Evolutionary conservation across 2,797 vertebrate genomes (phyloP).

Genomic region (Enteromius anoplus): DNA sequence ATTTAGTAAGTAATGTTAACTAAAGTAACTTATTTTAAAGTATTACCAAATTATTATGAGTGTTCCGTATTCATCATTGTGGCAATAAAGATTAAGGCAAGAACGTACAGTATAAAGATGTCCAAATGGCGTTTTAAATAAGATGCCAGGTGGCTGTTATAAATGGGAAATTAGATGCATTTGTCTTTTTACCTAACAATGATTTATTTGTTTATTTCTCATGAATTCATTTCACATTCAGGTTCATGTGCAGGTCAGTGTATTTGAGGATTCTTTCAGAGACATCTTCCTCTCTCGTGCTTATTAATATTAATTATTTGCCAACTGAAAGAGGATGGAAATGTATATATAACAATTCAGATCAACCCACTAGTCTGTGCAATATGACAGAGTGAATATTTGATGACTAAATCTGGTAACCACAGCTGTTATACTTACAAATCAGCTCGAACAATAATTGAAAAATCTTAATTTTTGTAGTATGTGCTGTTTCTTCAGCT

Average conservation of each 20-base stretch:
- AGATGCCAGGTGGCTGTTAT: constrained; percentile 11
- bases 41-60: not conserved
- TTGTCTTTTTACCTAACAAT: not conserved
- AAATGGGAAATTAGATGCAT: constrained; percentile 13
- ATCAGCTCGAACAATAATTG: constrained; percentile 34
- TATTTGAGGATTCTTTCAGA: constrained; percentile 8
- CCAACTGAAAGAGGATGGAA: constrained; percentile 24
- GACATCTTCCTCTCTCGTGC: not conserved
- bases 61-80: not conserved
- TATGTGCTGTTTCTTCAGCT: constrained; percentile 28
- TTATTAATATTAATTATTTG: constrained; percentile 49
- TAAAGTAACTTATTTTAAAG: no score
- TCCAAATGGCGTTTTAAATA: not conserved
- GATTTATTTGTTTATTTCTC: constrained; percentile 7
- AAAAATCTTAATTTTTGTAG: constrained; percentile 13
- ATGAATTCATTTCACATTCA: constrained; percentile 8
- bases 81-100: not conserved
- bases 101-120: not conserved
- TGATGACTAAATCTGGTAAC: constrained; percentile 48
- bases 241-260: constrained; percentile 8
- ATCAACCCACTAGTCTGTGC: constrained; percentile 39
- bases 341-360: constrained; percentile 31
- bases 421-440: constrained; percentile 47
- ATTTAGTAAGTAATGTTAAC: no score
- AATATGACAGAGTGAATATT: constrained; percentile 45